Evolutionary conservation across 2,113 vertebrate genomes (phyloP).

Genomic region (Potamarius usumacintae): DNA sequence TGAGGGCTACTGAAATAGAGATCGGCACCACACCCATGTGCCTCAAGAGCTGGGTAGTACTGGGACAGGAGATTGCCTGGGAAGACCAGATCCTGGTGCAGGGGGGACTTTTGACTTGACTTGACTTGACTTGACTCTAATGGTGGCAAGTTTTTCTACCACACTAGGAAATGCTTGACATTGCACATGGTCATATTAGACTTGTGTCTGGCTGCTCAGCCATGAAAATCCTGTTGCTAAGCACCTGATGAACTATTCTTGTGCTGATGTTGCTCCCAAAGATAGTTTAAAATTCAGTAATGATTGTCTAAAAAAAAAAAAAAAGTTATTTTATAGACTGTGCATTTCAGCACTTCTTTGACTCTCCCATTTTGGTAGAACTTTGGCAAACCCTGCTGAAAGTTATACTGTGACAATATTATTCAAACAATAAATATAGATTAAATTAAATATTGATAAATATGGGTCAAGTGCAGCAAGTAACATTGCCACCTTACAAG

Average conservation of each 20-base stretch:
- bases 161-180: not conserved
- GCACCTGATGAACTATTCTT: not conserved
- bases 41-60: too few relatives aligned
- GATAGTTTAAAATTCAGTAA: not conserved
- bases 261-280: not conserved
- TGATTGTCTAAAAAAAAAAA: not conserved
- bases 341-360: not conserved
- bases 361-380: not conserved
- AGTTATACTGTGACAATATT: not conserved
- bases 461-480: not conserved
- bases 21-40: too few relatives aligned
- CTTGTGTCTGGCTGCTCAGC: not conserved
- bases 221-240: not conserved
- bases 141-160: not conserved
- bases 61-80: too few relatives aligned
- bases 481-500: not conserved
- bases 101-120: too few relatives aligned
- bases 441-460: not conserved
- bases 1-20: too few relatives aligned
- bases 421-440: not conserved
- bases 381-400: not conserved
- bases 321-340: not conserved
- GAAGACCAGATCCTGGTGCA: too few relatives aligned
- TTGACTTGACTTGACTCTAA: not conserved
- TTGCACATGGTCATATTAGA: not conserved